phyloP scores from a whole-genome alignment of 2,888 invertebrate species.

The Chloroclystis v-ata region DNA sequence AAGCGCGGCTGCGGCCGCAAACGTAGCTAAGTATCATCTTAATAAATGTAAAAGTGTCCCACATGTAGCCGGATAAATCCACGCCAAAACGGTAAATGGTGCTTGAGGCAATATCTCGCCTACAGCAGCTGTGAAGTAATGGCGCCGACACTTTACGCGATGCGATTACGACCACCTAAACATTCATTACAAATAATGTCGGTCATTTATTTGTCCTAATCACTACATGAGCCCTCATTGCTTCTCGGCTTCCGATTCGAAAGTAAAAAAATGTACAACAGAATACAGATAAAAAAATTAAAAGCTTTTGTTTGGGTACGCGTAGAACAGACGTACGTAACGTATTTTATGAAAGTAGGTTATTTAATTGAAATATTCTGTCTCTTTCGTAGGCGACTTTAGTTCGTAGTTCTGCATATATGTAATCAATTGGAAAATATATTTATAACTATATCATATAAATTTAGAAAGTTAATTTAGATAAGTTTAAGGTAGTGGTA shows the following conservation, averaged over 20 bases:
- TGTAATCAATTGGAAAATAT: no score
- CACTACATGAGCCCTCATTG: constrained; percentile 59
- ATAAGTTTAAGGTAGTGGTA: no score
- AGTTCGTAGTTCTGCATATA: no score
- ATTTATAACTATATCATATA: no score
- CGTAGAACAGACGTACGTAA: no score
- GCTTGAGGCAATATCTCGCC: constrained; percentile 72
- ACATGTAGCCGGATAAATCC: constrained; percentile 58
- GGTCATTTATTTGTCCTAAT: constrained; percentile 76
- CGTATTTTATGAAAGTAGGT: no score
- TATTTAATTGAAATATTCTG: no score
- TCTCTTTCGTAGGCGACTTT: no score
- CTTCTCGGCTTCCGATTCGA: constrained; percentile 44
- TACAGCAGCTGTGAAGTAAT: constrained; percentile 75
- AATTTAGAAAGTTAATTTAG: no score
- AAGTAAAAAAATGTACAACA: constrained; percentile 32
- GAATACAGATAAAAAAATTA: background rate
- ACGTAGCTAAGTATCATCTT: constrained; percentile 9
- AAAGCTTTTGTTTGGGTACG: background rate
- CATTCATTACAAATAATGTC: constrained; percentile 78
- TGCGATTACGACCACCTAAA: constrained; percentile 78
- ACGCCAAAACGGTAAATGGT: constrained; percentile 61
- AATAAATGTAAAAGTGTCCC: constrained; percentile 45
- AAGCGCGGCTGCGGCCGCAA: no score
- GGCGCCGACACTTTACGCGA: constrained; percentile 76